Evolutionary conservation across 2,888 invertebrate genomes (phyloP).

Genomic region (Tenthredo distinguenda): DNA sequence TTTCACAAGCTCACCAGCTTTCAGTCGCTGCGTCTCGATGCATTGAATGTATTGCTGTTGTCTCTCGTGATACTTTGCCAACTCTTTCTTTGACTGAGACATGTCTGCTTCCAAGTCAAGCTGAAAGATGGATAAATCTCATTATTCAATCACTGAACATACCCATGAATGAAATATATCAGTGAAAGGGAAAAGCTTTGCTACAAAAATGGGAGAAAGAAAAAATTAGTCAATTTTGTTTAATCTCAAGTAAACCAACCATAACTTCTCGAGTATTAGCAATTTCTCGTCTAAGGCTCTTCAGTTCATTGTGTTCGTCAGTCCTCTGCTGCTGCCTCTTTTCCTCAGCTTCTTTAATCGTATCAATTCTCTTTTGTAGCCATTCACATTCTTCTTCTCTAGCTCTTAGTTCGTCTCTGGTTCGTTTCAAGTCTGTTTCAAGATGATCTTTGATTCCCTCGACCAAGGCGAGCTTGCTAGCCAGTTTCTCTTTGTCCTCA

Average conservation of each 20-base stretch:
- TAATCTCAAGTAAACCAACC: constrained; percentile 59
- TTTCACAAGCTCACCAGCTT: constrained; percentile 83
- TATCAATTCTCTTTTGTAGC: constrained; percentile 79
- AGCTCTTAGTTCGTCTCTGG: constrained; percentile 78
- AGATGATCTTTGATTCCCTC: constrained; percentile 79
- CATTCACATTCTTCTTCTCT: constrained; percentile 81
- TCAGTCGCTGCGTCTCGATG: constrained; percentile 83
- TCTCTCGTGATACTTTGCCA: constrained; percentile 64
- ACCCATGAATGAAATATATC: not conserved
- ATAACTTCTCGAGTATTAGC: constrained; percentile 68
- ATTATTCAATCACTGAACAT: not conserved
- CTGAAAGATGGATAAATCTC: constrained; percentile 53
- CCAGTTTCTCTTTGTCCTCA: constrained; percentile 78
- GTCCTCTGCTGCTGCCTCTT: constrained; percentile 68
- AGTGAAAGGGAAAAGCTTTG: not conserved
- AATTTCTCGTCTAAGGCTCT: constrained; percentile 66
- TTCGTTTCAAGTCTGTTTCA: constrained; percentile 78
- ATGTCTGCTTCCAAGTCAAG: constrained; percentile 70
- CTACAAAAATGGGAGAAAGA: not conserved
- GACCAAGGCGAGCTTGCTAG: constrained; percentile 68
- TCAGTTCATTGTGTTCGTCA: constrained; percentile 66
- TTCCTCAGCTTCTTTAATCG: constrained; percentile 68
- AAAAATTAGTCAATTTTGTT: not conserved
- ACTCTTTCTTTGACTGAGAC: constrained; percentile 66
- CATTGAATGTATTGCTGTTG: constrained; percentile 68